phyloP scores from a whole-genome alignment of 2,113 vertebrate species.

The Mesocricetus auratus region DNA sequence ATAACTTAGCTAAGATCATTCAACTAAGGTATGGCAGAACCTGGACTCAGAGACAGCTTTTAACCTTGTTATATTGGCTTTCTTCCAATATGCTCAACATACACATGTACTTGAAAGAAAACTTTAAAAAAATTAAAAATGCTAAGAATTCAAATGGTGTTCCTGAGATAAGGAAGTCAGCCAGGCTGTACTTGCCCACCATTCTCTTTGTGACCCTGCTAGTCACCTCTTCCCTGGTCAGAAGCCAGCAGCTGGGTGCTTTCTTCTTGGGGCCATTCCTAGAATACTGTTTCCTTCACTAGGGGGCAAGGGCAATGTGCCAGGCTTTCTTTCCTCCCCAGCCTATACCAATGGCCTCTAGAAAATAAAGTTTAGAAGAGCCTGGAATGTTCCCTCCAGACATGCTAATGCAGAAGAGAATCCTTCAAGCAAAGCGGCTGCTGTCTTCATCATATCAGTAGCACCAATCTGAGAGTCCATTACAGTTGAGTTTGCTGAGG shows the following conservation, averaged over 20 bases:
- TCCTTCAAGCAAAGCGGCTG: neutral
- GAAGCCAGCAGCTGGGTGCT: neutral
- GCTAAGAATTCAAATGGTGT: neutral
- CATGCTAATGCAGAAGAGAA: too few relatives aligned
- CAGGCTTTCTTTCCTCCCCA: neutral
- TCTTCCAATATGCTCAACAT: too few relatives aligned
- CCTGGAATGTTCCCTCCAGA: neutral
- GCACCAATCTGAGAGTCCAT: neutral
- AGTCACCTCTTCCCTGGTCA: neutral
- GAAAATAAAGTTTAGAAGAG: neutral
- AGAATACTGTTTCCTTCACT: neutral
- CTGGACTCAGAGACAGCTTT: neutral
- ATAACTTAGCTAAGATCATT: neutral
- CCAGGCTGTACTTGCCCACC: too few relatives aligned
- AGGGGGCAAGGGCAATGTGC: neutral
- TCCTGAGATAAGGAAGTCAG: neutral
- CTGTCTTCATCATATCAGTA: neutral
- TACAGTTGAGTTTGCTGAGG: too few relatives aligned
- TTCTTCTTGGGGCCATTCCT: neutral
- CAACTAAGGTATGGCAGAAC: neutral
- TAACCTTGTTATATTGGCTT: neutral
- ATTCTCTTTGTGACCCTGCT: neutral
- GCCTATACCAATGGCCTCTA: neutral
- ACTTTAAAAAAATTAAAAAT: neutral
- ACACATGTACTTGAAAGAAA: too few relatives aligned